Conservation (phyloP, 2,888 invertebrate genomes). For the Sphaerophoria taeniata region DNA sequence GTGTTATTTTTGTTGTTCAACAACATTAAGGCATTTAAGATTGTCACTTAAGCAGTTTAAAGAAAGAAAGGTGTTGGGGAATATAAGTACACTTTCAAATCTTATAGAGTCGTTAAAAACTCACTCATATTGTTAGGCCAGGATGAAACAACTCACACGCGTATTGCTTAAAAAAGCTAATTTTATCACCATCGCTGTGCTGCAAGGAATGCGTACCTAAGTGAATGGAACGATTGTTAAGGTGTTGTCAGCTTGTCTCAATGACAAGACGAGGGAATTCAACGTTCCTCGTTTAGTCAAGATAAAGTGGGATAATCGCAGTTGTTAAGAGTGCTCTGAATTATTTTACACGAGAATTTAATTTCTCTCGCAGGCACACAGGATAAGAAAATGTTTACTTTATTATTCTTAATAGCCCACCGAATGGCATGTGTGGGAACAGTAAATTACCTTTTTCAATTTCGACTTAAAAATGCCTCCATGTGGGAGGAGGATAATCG, state of each 20-base stretch:
- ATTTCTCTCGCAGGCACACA: not conserved
- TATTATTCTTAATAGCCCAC: not conserved
- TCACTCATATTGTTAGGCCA: not conserved
- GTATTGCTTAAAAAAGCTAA: not conserved
- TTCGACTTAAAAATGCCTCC: not conserved
- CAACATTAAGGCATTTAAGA: conserved; percentile 17
- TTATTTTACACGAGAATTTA: conserved; percentile 2
- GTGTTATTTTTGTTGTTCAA: not conserved
- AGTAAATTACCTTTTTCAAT: not conserved
- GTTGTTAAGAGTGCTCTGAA: not conserved
- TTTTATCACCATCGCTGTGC: not conserved
- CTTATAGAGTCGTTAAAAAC: not conserved
- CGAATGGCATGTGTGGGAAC: not conserved
- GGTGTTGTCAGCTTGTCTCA: not conserved
- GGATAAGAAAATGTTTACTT: not conserved
- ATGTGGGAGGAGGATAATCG: not conserved
- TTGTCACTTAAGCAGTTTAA: conserved; percentile 18
- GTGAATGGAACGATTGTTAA: conserved; percentile 10
- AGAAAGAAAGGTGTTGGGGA: not conserved
- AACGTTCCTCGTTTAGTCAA: not conserved
- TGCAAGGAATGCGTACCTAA: not conserved
- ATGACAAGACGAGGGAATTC: not conserved
- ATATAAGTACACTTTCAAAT: conserved; percentile 11
- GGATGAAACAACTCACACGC: not conserved
- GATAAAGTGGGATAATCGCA: conserved; percentile 14